These are phyloP conservation scores for Jaculus jaculus DNA, from an alignment of 2,113 vertebrate species.

Conservation along the genomic window DNA sequence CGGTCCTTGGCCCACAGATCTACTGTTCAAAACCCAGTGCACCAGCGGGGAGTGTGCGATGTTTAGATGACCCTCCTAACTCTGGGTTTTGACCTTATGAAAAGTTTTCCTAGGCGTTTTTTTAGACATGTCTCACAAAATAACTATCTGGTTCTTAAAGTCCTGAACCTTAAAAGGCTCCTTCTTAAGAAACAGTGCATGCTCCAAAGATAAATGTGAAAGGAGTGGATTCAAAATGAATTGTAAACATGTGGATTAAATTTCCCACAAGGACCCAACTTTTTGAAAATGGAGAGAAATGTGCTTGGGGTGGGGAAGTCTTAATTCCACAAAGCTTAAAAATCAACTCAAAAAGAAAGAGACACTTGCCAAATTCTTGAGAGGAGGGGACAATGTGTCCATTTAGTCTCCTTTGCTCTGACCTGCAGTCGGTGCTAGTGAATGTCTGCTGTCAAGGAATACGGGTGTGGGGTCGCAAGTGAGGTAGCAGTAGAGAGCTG, in stretches of 20 bases:
- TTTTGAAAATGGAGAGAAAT: conserved; percentile 72
- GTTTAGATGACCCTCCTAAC: neutral
- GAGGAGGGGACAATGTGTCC: neutral
- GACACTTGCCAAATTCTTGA: conserved; percentile 10
- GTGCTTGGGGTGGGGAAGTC: neutral
- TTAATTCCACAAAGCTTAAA: conserved; percentile 68
- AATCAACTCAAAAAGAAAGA: neutral
- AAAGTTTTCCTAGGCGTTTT: conserved; percentile 53
- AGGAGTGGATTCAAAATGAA: conserved; percentile 65
- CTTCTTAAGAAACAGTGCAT: conserved; percentile 64
- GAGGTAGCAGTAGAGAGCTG: rapidly evolving
- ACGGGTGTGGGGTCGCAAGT: neutral
- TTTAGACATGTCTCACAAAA: conserved; percentile 63
- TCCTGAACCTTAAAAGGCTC: conserved; percentile 73
- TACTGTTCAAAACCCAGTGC: neutral
- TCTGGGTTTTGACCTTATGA: conserved; percentile 24
- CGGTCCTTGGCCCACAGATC: neutral
- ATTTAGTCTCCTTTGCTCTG: conserved; percentile 58
- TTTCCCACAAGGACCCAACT: conserved; percentile 67
- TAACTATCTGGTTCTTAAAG: conserved; percentile 68
- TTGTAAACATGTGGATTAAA: conserved; percentile 78
- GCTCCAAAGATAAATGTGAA: conserved; percentile 76
- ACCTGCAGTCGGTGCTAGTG: neutral
- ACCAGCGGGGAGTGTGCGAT: neutral
- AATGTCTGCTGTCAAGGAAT: neutral